Percentiles rank a stretch among this genome's conserved stretches.
Conservation (phyloP, 2,113 vertebrate genomes). For the Phalacrocorax carbo region DNA sequence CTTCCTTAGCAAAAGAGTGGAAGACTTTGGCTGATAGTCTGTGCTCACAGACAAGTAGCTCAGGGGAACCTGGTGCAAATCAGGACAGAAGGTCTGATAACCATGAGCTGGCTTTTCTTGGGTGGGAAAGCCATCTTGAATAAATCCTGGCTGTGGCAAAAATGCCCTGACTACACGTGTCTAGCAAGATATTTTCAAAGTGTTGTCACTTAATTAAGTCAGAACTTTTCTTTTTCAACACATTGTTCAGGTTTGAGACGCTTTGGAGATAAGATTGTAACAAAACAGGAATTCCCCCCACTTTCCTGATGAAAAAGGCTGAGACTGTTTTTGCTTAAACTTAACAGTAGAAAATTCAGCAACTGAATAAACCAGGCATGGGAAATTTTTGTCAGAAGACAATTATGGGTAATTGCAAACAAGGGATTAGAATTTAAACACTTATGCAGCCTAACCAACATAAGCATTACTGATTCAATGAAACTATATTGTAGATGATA, state of each 20-base stretch:
- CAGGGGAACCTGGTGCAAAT: not conserved
- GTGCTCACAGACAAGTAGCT: not conserved
- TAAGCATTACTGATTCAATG: not conserved
- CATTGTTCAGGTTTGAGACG: not conserved
- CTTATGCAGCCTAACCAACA: not conserved
- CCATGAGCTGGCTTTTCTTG: not conserved
- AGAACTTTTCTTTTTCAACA: not conserved
- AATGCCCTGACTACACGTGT: not conserved
- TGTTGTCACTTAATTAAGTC: not conserved
- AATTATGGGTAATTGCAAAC: not conserved
- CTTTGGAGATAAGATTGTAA: not conserved
- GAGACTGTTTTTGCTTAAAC: not conserved
- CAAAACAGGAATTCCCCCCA: not conserved
- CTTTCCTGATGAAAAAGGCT: not conserved
- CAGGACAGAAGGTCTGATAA: not conserved
- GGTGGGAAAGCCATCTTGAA: not conserved
- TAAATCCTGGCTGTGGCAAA: not conserved
- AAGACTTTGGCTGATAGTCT: not conserved
- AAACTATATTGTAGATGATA: not conserved
- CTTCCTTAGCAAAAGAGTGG: not conserved
- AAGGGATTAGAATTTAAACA: not conserved
- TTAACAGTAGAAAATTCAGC: not conserved
- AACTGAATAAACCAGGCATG: not conserved
- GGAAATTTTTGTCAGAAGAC: not conserved
- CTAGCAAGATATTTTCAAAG: not conserved